A percentile compares a stretch with the other conserved stretches of the same genome.
phyloP scores from a whole-genome alignment of 2,113 vertebrate species.

The Entosphenus tridentatus region DNA sequence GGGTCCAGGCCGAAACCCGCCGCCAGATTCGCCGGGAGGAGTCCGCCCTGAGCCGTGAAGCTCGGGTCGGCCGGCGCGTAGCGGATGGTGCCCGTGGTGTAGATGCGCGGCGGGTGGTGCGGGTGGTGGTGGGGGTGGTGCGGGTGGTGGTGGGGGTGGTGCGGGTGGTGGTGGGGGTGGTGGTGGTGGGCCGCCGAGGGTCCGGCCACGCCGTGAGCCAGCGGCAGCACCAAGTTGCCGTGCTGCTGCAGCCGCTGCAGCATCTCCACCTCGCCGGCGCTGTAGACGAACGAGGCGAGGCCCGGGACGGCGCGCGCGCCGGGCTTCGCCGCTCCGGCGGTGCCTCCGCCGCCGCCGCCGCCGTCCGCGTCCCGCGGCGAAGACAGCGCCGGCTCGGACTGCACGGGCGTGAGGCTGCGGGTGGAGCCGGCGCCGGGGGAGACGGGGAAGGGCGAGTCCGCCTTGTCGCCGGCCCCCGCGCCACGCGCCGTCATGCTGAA shows the following conservation, averaged over 20 bases:
- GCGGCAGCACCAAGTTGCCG: conserved; percentile 72
- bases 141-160: conserved; percentile 45
- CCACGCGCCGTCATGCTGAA: conserved; percentile 63
- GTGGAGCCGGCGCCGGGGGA: conserved; percentile 64
- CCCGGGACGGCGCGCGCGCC: conserved; percentile 34
- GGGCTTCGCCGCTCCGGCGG: conserved; percentile 17
- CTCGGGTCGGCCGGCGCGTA: conserved; percentile 94
- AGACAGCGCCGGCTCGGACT: conserved; percentile 62
- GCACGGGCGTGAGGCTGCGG: conserved; percentile 61
- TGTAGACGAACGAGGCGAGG: conserved; percentile 61
- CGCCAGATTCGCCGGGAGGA: conserved; percentile 66
- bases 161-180: conserved; percentile 62
- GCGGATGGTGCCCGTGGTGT: conserved; percentile 95
- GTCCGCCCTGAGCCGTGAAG: conserved; percentile 82
- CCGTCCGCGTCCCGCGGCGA: conserved; percentile 88
- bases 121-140: not conserved
- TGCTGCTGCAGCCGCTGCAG: conserved; percentile 89
- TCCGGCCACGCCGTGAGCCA: conserved; percentile 87
- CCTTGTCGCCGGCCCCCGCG: conserved; percentile 21
- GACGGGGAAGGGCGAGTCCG: conserved; percentile 61
- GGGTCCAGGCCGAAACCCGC: conserved; percentile 79
- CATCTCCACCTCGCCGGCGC: conserved; percentile 62
- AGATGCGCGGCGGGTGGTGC: conserved; percentile 52
- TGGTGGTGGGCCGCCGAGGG: conserved; percentile 48
- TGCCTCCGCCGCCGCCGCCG: conserved; percentile 31